Conservation (phyloP, 2,113 vertebrate species). For the Hyaena hyaena region DNA sequence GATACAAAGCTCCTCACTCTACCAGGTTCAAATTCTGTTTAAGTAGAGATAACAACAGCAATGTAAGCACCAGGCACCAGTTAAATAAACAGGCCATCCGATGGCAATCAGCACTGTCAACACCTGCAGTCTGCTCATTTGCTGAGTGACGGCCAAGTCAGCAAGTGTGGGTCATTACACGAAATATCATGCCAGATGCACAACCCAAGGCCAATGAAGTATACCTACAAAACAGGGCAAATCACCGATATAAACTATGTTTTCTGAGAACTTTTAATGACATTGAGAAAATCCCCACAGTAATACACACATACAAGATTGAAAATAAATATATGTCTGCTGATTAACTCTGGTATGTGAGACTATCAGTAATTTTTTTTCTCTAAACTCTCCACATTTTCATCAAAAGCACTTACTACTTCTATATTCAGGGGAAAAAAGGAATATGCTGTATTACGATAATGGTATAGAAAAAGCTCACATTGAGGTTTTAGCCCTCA, state of each 20-base stretch:
- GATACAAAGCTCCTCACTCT: background rate
- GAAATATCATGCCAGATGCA: background rate
- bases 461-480: background rate
- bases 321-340: background rate
- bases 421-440: background rate
- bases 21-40: background rate
- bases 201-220: background rate
- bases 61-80: background rate
- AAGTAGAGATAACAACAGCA: background rate
- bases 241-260: background rate
- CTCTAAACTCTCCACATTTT: constrained; percentile 5
- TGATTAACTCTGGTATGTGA: background rate
- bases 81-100: background rate
- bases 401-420: background rate
- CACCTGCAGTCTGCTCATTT: background rate
- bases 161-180: background rate
- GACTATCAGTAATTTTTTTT: background rate
- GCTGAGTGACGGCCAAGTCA: background rate
- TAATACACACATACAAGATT: background rate
- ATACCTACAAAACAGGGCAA: background rate
- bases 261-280: background rate
- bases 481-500: background rate
- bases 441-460: background rate
- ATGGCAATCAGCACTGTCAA: background rate
- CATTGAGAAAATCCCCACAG: background rate